Base-by-base conservation (phyloP, 2,113 vertebrate species). In the Syrmaticus mikado region DNA sequence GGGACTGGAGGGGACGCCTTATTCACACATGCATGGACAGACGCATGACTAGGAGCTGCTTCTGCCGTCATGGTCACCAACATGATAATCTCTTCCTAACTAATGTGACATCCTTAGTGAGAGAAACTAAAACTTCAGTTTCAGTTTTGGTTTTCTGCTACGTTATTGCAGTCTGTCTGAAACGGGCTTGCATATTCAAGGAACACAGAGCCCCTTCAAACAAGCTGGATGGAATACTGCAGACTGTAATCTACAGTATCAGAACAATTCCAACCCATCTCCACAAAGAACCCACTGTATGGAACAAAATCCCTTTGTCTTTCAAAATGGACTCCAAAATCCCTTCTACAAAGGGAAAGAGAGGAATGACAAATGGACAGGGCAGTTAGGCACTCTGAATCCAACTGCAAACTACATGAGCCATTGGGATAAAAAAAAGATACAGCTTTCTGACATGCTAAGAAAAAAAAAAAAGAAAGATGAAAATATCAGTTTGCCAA, bases 231-330 rank as follows among this genome's bases (percentile, higher is more conserved):
- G 70, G 30, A 91, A 71, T 21, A 90, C 2, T 50, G 79, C 66
- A 74, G 55, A 83, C 55, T 85, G 72, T 11, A 76, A 87, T 83
- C 79, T 76, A 76, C 46, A 15, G 76, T 0, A 1, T 16, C 80
- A 92, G 34, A 81, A 87, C 80, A 92, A 93, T 65, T 40, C 57
- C 88, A 92, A 30, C 61, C 48, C 88, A 88, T 86, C 58, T 76
- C 78, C 72, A 96, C 82, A 96, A 95, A 75, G 86, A 78, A 85
- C 10, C 66, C 78, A 72, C 45, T 92, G 84, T 92, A 72, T 53
- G 73, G 86, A 93, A 96, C 93, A 96, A 64, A 90, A 93, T 18
- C 87, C 41, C 87, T 85, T 84, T 94, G 90, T 93, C 68, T 82
- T 52, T 66, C 45, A 43, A 77, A 61, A 81, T 0, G 3, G 76